Evolutionary conservation across 2,888 invertebrate species (phyloP).

Genomic region (Trichopria drosophilae): DNA sequence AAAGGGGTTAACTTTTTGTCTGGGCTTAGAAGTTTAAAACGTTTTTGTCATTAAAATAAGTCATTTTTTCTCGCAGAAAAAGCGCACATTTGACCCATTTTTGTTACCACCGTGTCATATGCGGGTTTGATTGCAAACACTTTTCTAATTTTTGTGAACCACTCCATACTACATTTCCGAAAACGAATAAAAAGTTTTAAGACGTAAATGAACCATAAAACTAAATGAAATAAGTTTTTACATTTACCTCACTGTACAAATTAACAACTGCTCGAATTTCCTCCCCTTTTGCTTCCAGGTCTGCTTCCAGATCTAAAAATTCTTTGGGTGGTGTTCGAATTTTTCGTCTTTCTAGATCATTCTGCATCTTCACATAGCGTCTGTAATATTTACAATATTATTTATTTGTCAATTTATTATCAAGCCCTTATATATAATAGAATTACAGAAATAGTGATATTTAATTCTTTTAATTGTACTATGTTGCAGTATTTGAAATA

Average conservation of each 20-base stretch:
- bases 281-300: conserved; percentile 47
- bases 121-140: too few species aligned
- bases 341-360: conserved; percentile 35
- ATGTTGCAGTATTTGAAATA: too few species aligned
- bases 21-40: too few species aligned
- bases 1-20: too few species aligned
- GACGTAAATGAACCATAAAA: neutral
- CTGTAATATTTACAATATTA: conserved; percentile 34
- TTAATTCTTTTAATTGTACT: too few species aligned
- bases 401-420: neutral
- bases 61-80: too few species aligned
- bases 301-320: conserved; percentile 44
- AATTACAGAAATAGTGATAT: too few species aligned
- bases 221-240: neutral
- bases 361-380: conserved; percentile 47
- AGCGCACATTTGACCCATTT: neutral
- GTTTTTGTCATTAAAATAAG: too few species aligned
- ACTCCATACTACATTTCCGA: too few species aligned
- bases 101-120: too few species aligned
- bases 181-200: neutral
- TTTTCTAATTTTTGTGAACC: too few species aligned
- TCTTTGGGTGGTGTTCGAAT: conserved; percentile 42
- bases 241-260: conserved; percentile 50
- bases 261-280: conserved; percentile 51
- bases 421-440: neutral